phyloP scores from a whole-genome alignment of 2,797 vertebrate genomes.

The Xiphophorus birchmanni region DNA sequence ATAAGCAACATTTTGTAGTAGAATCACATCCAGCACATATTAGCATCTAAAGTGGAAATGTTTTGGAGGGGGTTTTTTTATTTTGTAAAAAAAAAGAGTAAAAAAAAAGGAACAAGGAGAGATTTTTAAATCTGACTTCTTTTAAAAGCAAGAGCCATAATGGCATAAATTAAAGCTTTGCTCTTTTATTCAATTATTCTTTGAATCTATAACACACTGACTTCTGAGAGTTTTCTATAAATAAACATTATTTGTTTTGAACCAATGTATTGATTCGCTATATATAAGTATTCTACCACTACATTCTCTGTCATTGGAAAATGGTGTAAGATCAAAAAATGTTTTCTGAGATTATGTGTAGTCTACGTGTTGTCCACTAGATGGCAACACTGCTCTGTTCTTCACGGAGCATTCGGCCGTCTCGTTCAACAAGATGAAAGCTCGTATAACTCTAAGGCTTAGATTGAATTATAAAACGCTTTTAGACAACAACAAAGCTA shows the following conservation, averaged over 20 bases:
- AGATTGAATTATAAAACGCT: neutral
- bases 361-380: conserved; percentile 24
- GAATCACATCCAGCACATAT: neutral
- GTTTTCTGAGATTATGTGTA: conserved; percentile 5
- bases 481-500: neutral
- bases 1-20: neutral
- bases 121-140: conserved; percentile 12
- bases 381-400: conserved; percentile 26
- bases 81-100: neutral
- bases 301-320: neutral
- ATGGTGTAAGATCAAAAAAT: neutral
- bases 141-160: neutral
- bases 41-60: conserved; percentile 1
- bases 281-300: neutral
- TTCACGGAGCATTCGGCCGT: neutral
- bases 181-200: neutral
- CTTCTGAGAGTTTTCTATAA: neutral
- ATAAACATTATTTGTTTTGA: neutral
- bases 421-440: neutral
- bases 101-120: neutral
- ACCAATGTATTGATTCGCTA: neutral
- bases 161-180: neutral
- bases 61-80: neutral
- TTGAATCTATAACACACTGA: neutral
- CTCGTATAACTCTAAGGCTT: neutral